Percentiles rank a stretch among this genome's conserved stretches.
These are phyloP conservation scores for Platalea minor DNA, from an alignment of 2,797 vertebrate species.

Conservation along the genomic window DNA sequence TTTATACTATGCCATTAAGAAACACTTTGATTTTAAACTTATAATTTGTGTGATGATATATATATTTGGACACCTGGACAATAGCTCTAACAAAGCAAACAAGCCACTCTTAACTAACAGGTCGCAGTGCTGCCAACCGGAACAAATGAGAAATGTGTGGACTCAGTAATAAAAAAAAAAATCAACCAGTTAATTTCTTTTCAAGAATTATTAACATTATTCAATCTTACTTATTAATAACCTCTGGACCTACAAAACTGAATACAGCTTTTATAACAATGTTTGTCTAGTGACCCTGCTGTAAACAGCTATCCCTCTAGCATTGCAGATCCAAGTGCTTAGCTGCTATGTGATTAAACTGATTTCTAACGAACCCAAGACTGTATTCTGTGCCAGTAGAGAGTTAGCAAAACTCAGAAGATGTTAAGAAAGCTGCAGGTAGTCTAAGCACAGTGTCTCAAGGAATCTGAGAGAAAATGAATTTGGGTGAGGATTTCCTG, in stretches of 20 bases:
- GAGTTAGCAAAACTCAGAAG: background rate
- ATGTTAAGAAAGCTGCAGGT: background rate
- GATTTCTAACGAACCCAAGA: background rate
- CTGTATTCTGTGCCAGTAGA: background rate
- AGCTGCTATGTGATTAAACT: background rate
- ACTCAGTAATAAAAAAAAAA: background rate
- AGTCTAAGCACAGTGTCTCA: background rate
- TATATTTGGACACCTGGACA: background rate
- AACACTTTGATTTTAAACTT: background rate
- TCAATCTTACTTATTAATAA: background rate
- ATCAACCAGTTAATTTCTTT: conserved; percentile 2
- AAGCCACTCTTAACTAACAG: background rate
- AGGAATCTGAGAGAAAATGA: background rate
- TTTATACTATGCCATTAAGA: background rate
- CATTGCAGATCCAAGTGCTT: background rate
- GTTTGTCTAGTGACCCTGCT: background rate
- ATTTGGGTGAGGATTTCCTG: background rate
- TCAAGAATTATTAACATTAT: background rate
- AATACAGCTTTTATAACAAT: background rate
- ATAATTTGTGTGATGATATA: background rate
- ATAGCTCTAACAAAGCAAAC: background rate
- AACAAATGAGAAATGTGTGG: background rate
- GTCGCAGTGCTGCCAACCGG: background rate
- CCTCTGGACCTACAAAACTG: background rate
- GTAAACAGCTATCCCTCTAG: background rate